phyloP scores from a whole-genome alignment of 2,113 vertebrate species.

The Anguilla rostrata region DNA sequence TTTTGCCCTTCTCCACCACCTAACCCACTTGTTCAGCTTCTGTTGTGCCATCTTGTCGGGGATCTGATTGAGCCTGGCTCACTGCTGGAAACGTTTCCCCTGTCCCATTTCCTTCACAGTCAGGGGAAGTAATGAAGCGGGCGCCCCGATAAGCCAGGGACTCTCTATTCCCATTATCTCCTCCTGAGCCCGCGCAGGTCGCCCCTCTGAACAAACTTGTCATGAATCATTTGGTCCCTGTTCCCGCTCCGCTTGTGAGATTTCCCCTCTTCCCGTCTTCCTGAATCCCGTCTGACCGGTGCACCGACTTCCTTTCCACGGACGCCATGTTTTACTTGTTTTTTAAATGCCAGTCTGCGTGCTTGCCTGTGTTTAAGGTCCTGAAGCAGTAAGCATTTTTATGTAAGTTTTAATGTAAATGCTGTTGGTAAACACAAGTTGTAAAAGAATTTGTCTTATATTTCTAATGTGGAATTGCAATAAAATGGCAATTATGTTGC shows the following conservation, averaged over 20 bases:
- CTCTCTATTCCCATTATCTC: constrained; percentile 45
- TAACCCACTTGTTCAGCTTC: constrained; percentile 34
- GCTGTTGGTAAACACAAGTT: neutral
- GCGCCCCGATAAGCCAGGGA: constrained; percentile 34
- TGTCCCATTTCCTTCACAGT: constrained; percentile 25
- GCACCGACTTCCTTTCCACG: neutral
- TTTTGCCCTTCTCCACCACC: constrained; percentile 18
- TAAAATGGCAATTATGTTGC: neutral
- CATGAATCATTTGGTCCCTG: constrained; percentile 59
- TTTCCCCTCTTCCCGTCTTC: constrained; percentile 19
- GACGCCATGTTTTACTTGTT: neutral
- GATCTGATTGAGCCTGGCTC: constrained; percentile 37
- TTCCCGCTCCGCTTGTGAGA: constrained; percentile 32
- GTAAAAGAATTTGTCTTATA: too few relatives aligned
- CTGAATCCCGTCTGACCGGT: neutral
- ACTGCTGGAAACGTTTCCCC: constrained; percentile 35
- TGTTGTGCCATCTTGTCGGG: constrained; percentile 33
- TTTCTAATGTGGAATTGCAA: too few relatives aligned
- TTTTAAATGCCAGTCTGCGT: neutral
- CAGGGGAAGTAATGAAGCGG: constrained; percentile 43
- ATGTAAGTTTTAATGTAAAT: neutral
- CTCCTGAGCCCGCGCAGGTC: constrained; percentile 42
- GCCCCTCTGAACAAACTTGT: constrained; percentile 53
- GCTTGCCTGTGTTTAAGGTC: neutral
- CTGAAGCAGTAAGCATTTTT: neutral